phyloP scores from a whole-genome alignment of 2,888 invertebrate genomes.

The Ceramica pisi region DNA sequence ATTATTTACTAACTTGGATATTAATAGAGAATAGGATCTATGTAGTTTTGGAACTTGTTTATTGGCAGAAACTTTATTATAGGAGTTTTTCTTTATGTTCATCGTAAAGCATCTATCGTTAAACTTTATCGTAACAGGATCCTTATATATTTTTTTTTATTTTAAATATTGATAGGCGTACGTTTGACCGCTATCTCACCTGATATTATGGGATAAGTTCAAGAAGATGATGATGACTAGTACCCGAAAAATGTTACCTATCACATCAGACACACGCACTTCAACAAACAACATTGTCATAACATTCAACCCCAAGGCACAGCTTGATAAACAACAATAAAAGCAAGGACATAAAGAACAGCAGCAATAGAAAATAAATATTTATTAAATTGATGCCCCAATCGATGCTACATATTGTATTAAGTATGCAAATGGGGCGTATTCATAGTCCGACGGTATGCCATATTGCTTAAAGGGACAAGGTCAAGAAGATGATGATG shows the following conservation, averaged over 20 bases:
- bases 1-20: not conserved
- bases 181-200: too few species aligned
- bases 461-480: too few species aligned
- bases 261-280: too few species aligned
- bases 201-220: too few species aligned
- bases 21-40: not conserved
- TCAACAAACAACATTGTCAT: not conserved
- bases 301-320: not conserved
- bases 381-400: slow-evolving; percentile 47
- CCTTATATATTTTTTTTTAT: too few species aligned
- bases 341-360: slow-evolving; percentile 16
- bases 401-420: slow-evolving; percentile 46
- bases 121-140: too few species aligned
- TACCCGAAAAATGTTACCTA: too few species aligned
- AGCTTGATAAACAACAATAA: slow-evolving; percentile 22
- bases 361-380: slow-evolving; percentile 33
- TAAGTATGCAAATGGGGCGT: slow-evolving; percentile 56
- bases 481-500: too few species aligned
- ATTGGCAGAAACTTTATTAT: not conserved
- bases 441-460: slow-evolving; percentile 34
- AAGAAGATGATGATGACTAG: too few species aligned
- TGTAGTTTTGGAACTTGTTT: not conserved
- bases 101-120: too few species aligned
- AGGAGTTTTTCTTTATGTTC: not conserved
- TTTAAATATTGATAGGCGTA: too few species aligned